phyloP scores from a whole-genome alignment of 2,797 vertebrate genomes.

The Eleutherodactylus coqui region DNA sequence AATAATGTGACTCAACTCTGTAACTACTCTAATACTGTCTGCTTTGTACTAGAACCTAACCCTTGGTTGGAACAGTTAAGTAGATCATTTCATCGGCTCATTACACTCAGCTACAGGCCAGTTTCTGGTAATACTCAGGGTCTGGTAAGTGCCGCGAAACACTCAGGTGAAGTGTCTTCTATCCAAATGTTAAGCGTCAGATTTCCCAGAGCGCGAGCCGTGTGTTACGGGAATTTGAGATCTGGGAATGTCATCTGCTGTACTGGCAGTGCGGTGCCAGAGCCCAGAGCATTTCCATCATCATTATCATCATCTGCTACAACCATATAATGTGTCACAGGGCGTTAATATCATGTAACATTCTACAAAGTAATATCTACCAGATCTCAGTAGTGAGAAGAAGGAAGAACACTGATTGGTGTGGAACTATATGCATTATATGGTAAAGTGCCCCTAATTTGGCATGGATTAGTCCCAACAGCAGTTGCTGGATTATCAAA shows the following conservation, averaged over 20 bases:
- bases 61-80: neutral
- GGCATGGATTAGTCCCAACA: too few species aligned
- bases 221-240: slow-evolving; percentile 3
- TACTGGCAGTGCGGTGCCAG: neutral
- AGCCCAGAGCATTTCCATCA: slow-evolving; percentile 16
- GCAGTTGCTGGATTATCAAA: too few species aligned
- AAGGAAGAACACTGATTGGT: neutral
- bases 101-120: neutral
- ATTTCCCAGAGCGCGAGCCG: neutral
- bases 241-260: slow-evolving; percentile 26
- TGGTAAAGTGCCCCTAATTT: too few species aligned
- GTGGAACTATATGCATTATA: too few species aligned
- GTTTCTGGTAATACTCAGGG: neutral
- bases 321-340: neutral
- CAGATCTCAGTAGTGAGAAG: neutral
- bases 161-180: neutral
- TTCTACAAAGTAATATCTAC: neutral
- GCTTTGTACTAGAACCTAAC: too few species aligned
- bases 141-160: neutral
- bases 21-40: too few species aligned
- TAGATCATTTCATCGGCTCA: neutral
- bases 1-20: too few species aligned
- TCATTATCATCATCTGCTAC: neutral
- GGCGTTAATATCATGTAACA: neutral
- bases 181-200: slow-evolving; percentile 13